Conservation (phyloP, 1,140 invertebrate species). For the Oreohelix idahoensis region DNA sequence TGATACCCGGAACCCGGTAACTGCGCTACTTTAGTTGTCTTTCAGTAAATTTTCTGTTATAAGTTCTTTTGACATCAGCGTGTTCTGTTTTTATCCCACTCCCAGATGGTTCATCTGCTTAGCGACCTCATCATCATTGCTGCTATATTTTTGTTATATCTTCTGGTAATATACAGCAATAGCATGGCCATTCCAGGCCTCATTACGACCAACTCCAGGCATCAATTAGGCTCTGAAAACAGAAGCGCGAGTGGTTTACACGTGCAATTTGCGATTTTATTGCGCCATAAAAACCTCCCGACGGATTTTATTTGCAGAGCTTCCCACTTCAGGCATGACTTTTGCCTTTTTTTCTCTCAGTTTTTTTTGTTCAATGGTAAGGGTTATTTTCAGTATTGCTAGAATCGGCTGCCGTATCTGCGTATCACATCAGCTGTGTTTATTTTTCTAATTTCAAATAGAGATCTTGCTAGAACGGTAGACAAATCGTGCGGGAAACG, state of each 20-base stretch:
- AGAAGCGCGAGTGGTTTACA: background rate
- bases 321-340: background rate
- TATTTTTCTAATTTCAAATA: slow-evolving; percentile 9
- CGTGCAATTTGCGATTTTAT: slow-evolving; percentile 12
- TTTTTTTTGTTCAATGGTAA: background rate
- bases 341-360: background rate
- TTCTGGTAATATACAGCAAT: background rate
- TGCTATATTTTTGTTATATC: background rate
- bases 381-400: background rate
- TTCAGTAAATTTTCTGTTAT: no score
- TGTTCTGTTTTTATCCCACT: no score
- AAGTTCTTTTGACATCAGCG: no score
- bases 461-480: background rate
- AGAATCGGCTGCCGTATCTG: background rate
- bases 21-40: no score
- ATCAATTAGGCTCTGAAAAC: background rate
- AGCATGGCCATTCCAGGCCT: background rate
- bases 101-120: background rate
- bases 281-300: background rate
- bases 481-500: background rate
- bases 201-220: background rate
- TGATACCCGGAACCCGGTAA: no score
- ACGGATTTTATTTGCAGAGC: background rate
- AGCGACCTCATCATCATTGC: background rate
- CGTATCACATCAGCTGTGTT: background rate